These are phyloP conservation scores for Rhinichthys osculus DNA, from an alignment of 2,797 vertebrate species.

Conservation along the genomic window DNA sequence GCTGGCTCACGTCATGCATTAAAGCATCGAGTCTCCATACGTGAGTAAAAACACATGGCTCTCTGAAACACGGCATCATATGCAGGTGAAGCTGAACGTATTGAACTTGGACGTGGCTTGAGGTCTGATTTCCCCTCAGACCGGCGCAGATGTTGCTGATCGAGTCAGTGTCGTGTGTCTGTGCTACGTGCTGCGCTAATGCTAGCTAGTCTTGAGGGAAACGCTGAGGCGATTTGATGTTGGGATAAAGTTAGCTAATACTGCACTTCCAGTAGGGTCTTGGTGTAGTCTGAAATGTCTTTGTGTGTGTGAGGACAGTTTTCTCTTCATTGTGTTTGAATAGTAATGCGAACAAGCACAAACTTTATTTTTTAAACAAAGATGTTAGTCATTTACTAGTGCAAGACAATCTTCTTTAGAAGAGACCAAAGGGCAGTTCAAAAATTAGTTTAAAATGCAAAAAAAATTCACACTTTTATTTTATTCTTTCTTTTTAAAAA, in stretches of 20 bases:
- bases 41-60: slow-evolving; percentile 45
- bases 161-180: slow-evolving; percentile 18
- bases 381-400: neutral
- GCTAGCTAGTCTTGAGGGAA: neutral
- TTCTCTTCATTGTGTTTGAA: neutral
- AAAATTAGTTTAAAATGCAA: neutral
- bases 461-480: neutral
- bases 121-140: slow-evolving; percentile 37
- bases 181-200: neutral
- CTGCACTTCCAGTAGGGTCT: neutral
- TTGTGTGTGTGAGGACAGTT: neutral
- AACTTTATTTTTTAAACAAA: neutral
- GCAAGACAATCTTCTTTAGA: neutral
- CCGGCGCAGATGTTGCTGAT: slow-evolving; percentile 32
- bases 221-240: neutral
- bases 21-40: neutral
- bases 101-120: neutral
- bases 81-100: neutral
- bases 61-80: neutral
- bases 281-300: neutral
- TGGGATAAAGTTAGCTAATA: neutral
- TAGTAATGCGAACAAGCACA: too few relatives aligned
- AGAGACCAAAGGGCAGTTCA: neutral
- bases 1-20: neutral
- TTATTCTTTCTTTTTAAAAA: too few relatives aligned